phyloP scores from a whole-genome alignment of 53 echinoderm and acorn worm species.

The Antedon mediterranea region DNA sequence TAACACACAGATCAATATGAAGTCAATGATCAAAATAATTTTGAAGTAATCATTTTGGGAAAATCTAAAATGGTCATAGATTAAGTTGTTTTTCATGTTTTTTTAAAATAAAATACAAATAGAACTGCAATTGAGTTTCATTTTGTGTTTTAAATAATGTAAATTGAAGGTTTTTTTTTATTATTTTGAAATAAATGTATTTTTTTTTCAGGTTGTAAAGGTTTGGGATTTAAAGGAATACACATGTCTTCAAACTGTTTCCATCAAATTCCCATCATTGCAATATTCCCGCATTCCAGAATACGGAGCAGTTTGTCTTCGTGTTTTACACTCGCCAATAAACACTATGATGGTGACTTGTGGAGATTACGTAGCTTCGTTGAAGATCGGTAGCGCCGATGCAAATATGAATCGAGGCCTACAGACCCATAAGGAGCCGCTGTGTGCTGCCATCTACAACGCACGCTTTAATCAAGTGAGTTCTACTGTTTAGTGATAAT shows the following conservation, averaged over 20 bases:
- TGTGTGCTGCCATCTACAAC: constrained; percentile 83
- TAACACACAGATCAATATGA: too few relatives aligned
- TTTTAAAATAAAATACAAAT: too few relatives aligned
- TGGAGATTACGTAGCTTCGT: constrained; percentile 57
- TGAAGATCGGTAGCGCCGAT: constrained; percentile 40
- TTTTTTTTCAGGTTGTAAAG: constrained; percentile 73
- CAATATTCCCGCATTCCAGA: constrained; percentile 62
- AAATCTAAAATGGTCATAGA: too few relatives aligned
- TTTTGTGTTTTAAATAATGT: too few relatives aligned
- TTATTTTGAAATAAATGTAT: too few relatives aligned
- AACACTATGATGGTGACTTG: constrained; percentile 40
- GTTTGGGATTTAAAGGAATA: constrained; percentile 85
- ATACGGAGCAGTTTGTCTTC: constrained; percentile 35
- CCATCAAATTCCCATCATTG: constrained; percentile 45
- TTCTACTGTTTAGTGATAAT: too few relatives aligned
- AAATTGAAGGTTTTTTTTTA: too few relatives aligned
- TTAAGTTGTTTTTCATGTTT: too few relatives aligned
- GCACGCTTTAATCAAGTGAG: constrained; percentile 70
- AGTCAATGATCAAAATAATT: too few relatives aligned
- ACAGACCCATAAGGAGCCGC: constrained; percentile 58
- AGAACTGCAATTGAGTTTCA: too few relatives aligned
- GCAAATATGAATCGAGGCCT: constrained; percentile 25
- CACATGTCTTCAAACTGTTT: constrained; percentile 63
- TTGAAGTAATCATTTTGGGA: too few relatives aligned
- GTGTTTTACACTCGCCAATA: constrained; percentile 4